These are phyloP conservation scores for Chaunax sp. DNA, from an alignment of 2,797 vertebrate species.

Conservation along the genomic window DNA sequence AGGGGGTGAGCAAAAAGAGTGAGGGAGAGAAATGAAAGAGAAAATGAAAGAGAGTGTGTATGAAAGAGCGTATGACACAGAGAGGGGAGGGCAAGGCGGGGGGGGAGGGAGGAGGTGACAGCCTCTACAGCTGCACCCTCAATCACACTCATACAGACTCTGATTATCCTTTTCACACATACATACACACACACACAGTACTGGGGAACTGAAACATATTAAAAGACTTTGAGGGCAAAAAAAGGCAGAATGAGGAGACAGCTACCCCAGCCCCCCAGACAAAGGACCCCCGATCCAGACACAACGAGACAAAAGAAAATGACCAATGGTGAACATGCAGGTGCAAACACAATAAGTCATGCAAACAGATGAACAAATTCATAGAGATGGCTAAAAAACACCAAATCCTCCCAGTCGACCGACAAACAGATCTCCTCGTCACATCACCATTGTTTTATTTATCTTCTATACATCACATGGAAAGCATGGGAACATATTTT, in stretches of 20 bases:
- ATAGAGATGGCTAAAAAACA: slow-evolving; percentile 42
- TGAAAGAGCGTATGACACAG: slow-evolving; percentile 79
- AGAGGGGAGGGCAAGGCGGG: slow-evolving; percentile 57
- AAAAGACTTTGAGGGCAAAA: slow-evolving; percentile 78
- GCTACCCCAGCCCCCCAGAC: slow-evolving; percentile 66
- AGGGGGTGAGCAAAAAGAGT: slow-evolving; percentile 77
- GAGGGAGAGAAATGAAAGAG: slow-evolving; percentile 85
- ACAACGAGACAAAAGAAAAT: slow-evolving; percentile 59
- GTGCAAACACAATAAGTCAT: slow-evolving; percentile 61
- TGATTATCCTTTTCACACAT: slow-evolving; percentile 81
- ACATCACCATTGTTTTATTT: slow-evolving; percentile 74
- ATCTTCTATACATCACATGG: slow-evolving; percentile 75
- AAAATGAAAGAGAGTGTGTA: slow-evolving; percentile 79
- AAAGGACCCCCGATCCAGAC: slow-evolving; percentile 70
- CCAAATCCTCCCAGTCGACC: slow-evolving; percentile 4
- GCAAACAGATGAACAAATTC: slow-evolving; percentile 63
- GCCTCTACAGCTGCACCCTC: slow-evolving; percentile 87
- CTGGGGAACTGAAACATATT: slow-evolving; percentile 81
- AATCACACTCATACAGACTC: slow-evolving; percentile 82
- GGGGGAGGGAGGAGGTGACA: slow-evolving; percentile 65
- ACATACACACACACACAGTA: slow-evolving; percentile 53
- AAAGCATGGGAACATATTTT: slow-evolving; percentile 64
- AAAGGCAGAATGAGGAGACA: slow-evolving; percentile 79
- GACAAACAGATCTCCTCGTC: slow-evolving; percentile 51
- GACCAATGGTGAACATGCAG: slow-evolving; percentile 53